Base-by-base conservation (phyloP, 1,140 invertebrate species). In the Stegodyphus dumicola region DNA sequence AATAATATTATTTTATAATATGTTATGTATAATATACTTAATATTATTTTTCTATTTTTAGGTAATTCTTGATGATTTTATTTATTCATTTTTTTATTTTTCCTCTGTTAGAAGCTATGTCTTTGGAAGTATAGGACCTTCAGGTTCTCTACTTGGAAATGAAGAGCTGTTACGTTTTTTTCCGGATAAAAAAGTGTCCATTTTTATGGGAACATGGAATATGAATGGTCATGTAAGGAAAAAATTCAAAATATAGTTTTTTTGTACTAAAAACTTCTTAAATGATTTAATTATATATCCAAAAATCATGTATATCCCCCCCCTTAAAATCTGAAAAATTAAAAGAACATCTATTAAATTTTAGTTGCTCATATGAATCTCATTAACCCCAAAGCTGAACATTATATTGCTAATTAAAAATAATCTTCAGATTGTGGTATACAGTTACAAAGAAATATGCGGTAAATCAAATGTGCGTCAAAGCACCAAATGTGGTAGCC, bases 181-280 rank as follows among this genome's bases (percentile, higher is more conserved):
- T 88, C 96, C 96, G 6, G 94, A 95, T 89, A 92, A 95, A 88
- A 94, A 96, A 91, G 91, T 98, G 0, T 94, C 89, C 51, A 94
- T 99, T 87, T 97, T 97, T 92, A 93, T 98, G 79, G 96, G 96
- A 13, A 97, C 96, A 6, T 99, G 97, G 97, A 99, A 99, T 90
- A 98, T 98, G 96, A 97, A 97, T 91, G 95, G 95, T 13, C 95
- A 96, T 93, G 93, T 94, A 89, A 91, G 89, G 88, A 18, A 13
- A n/a, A 87, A 10, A 60, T 60, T 33, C 33, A 33, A 33, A n/a
- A 33, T 33, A 33, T 33, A 33, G 33, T 33, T 33, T 3, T 33
- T 33, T 33, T 33, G 1, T 33, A 33, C 33, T 33, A 33, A 33
- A 33, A 33, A 33, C 33, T 33, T 33, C 3, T 33, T 33, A 33